Conservation (phyloP, 2,888 invertebrate genomes). For the Pseudococcus jackbeardsleyi region DNA sequence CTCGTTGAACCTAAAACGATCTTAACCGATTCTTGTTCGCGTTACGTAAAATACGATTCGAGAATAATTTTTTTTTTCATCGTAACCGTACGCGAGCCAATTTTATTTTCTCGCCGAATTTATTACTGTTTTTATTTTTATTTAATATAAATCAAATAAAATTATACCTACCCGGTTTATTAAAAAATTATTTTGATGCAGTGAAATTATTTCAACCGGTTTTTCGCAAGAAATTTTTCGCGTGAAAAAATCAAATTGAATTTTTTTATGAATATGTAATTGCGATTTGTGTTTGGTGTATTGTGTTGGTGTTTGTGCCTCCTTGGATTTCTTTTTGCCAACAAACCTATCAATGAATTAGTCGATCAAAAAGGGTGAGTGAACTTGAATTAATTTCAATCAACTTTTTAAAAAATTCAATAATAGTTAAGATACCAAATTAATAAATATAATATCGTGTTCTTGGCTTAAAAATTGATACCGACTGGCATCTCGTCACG, state of each 20-base stretch:
- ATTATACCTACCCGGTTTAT: background rate
- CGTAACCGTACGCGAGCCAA: background rate
- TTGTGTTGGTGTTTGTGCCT: background rate
- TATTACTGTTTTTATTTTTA: background rate
- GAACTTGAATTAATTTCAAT: background rate
- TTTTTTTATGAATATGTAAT: too few relatives aligned
- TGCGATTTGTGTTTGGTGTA: background rate
- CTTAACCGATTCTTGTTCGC: constrained; percentile 9
- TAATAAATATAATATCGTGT: too few relatives aligned
- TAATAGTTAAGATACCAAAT: too few relatives aligned
- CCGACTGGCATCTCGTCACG: background rate
- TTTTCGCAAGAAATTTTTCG: too few relatives aligned
- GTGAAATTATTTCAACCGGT: background rate
- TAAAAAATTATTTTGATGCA: background rate
- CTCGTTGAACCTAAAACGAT: constrained; percentile 11
- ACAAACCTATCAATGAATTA: background rate
- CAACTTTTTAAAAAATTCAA: background rate
- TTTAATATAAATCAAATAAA: too few relatives aligned
- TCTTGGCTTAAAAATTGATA: too few relatives aligned
- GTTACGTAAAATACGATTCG: constrained; percentile 26
- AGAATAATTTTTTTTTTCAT: constrained; percentile 3
- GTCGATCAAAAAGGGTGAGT: background rate
- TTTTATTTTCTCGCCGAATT: background rate
- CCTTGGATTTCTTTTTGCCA: background rate
- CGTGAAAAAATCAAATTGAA: too few relatives aligned